Conservation (phyloP, 2,797 vertebrate species). For the Ambastaia sidthimunki region DNA sequence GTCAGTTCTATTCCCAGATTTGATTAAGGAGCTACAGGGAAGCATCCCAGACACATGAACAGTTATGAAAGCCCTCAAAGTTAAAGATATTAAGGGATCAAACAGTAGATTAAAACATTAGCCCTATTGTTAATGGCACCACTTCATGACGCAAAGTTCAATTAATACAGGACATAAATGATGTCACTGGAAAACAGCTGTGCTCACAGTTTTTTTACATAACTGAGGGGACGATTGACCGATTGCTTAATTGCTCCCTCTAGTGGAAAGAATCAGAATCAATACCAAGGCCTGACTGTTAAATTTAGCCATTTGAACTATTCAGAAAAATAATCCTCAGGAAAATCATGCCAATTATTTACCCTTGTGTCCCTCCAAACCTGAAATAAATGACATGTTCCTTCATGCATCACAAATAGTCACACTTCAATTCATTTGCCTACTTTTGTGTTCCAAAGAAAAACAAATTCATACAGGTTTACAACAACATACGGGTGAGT, state of each 20-base stretch:
- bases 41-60: slow-evolving; percentile 13
- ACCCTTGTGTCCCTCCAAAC: too few relatives aligned
- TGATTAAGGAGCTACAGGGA: slow-evolving; percentile 28
- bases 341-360: neutral
- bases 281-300: neutral
- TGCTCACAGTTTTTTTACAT: neutral
- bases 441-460: too few relatives aligned
- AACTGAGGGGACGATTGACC: too few relatives aligned
- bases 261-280: slow-evolving; percentile 20
- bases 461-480: too few relatives aligned
- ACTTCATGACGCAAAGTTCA: neutral
- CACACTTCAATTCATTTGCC: too few relatives aligned
- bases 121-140: neutral
- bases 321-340: neutral
- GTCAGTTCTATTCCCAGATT: slow-evolving; percentile 33
- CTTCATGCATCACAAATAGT: too few relatives aligned
- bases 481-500: too few relatives aligned
- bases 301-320: neutral
- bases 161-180: neutral
- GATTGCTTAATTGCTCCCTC: slow-evolving; percentile 1
- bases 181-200: slow-evolving; percentile 10
- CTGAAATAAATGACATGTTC: too few relatives aligned
- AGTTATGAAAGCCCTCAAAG: neutral
- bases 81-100: neutral
- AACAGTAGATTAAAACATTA: slow-evolving; percentile 9